Conservation (phyloP, 2,797 vertebrate species). For the Phylloscopus collybita region DNA sequence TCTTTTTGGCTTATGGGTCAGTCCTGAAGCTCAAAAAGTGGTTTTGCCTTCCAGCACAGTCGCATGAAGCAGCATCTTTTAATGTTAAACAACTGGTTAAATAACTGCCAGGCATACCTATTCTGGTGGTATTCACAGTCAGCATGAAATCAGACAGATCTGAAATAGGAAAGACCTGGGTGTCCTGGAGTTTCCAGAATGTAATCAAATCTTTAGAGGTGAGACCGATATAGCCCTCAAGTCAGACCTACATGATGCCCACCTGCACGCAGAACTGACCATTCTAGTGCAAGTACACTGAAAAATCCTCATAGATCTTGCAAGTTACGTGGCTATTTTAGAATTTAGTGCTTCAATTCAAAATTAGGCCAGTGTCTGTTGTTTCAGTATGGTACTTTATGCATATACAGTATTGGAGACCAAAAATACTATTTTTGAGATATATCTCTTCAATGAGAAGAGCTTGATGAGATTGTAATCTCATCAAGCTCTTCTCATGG, state of each 20-base stretch:
- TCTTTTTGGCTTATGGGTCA: neutral
- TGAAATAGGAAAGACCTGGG: neutral
- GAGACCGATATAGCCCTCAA: neutral
- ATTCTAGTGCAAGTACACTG: neutral
- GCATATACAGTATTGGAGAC: fast-evolving
- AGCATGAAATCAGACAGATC: neutral
- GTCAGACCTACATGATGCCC: neutral
- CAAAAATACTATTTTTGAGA: neutral
- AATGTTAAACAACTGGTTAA: neutral
- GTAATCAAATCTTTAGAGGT: neutral
- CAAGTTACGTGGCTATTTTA: neutral
- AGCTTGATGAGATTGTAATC: neutral
- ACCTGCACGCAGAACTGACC: neutral
- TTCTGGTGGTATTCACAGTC: neutral
- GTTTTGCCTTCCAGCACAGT: neutral
- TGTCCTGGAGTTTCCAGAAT: neutral
- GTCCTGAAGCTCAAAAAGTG: neutral
- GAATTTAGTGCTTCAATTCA: neutral
- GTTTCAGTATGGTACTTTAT: neutral
- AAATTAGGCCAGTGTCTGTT: neutral
- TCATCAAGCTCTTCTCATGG: neutral
- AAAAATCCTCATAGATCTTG: neutral
- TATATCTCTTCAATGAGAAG: no score
- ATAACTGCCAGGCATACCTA: neutral
- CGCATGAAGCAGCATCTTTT: neutral